Conservation (phyloP, 1,140 invertebrate species). For the Drosophila setifemur region DNA sequence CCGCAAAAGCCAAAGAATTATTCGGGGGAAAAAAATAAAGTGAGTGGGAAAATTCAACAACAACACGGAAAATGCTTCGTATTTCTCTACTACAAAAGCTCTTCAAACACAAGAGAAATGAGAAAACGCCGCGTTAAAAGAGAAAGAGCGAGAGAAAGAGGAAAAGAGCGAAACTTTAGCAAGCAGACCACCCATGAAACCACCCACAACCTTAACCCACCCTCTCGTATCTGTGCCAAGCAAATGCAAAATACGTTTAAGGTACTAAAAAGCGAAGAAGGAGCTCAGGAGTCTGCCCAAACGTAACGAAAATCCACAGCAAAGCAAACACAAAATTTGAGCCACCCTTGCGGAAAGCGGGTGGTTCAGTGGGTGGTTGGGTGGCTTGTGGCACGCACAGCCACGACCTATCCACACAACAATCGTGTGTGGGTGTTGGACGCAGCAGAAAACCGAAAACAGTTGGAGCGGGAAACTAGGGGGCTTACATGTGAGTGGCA, state of each 20-base stretch:
- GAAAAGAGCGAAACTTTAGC: slow-evolving; percentile 17
- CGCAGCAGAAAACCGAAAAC: slow-evolving; percentile 46
- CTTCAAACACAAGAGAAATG: slow-evolving; percentile 26
- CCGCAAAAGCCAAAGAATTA: slow-evolving; percentile 60
- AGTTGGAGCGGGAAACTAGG: slow-evolving; percentile 24
- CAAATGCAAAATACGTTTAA: slow-evolving; percentile 72
- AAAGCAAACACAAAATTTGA: slow-evolving; percentile 73
- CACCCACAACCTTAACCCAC: slow-evolving; percentile 12
- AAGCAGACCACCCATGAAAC: no score
- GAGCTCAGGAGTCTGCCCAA: slow-evolving; percentile 36
- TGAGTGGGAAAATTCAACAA: slow-evolving; percentile 15
- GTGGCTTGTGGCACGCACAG: slow-evolving; percentile 33
- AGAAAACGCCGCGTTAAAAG: not conserved
- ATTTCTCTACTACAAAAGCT: slow-evolving; percentile 80
- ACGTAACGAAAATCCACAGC: slow-evolving; percentile 75
- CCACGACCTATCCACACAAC: slow-evolving; percentile 80
- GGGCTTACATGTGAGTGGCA: slow-evolving; percentile 70
- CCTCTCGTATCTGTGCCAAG: slow-evolving; percentile 21
- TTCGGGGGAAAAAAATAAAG: not conserved
- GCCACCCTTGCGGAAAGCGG: slow-evolving; percentile 24
- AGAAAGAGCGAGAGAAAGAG: slow-evolving; percentile 3
- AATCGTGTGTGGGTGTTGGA: slow-evolving; percentile 70
- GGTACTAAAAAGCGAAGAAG: slow-evolving; percentile 28
- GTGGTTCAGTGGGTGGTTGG: slow-evolving; percentile 2
- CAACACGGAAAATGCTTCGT: slow-evolving; percentile 26